These are phyloP conservation scores for Sinocyclocheilus maitianheensis DNA, from an alignment of 2,113 vertebrate genomes.

Conservation along the genomic window DNA sequence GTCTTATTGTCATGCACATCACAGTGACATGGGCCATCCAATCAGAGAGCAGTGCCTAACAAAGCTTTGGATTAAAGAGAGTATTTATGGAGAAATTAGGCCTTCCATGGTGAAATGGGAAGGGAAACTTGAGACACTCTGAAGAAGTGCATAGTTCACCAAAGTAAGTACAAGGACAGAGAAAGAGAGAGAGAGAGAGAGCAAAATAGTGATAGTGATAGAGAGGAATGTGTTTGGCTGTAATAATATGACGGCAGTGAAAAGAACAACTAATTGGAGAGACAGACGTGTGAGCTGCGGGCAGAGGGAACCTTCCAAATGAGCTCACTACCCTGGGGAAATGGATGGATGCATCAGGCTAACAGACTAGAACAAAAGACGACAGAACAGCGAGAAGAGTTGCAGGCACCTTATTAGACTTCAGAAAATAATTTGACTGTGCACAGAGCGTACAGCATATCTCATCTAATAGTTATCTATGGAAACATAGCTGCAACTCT, in stretches of 20 bases:
- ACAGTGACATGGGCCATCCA: neutral
- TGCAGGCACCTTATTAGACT: conserved; percentile 39
- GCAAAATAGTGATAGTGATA: neutral
- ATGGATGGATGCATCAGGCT: conserved; percentile 24
- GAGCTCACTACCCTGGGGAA: conserved; percentile 26
- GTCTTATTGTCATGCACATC: neutral
- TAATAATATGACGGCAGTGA: neutral
- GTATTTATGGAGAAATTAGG: neutral
- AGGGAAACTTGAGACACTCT: neutral
- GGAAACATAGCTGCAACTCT: conserved; percentile 5
- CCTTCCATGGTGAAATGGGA: neutral
- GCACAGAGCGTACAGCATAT: neutral
- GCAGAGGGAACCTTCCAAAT: conserved; percentile 36
- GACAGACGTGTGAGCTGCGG: neutral
- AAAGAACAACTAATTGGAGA: conserved; percentile 39
- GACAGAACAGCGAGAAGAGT: conserved; percentile 9
- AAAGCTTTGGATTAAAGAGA: neutral
- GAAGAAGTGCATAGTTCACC: neutral
- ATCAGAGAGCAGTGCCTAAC: conserved; percentile 3
- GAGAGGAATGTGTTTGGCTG: neutral
- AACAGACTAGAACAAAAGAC: conserved; percentile 40
- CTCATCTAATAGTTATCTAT: conserved; percentile 5
- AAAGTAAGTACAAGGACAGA: neutral
- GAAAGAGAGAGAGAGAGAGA: neutral
- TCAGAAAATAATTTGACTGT: conserved; percentile 31